phyloP scores from a whole-genome alignment of 2,888 invertebrate species.

The Seira sanloemensis region DNA sequence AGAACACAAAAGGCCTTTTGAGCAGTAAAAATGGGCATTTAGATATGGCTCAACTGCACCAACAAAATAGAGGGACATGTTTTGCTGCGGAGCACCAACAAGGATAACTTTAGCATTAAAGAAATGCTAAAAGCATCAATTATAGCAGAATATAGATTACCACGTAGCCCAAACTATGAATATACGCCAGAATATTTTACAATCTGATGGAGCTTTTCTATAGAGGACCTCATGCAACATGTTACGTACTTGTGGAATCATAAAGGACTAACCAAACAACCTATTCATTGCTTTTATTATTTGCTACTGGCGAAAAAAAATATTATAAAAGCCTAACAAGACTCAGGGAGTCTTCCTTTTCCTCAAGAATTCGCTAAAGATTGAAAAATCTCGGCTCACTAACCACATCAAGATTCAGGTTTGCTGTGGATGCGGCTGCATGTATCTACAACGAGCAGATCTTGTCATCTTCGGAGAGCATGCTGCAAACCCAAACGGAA shows the following conservation, averaged over 20 bases:
- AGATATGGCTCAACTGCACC: neutral
- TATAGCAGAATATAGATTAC: constrained; percentile 14
- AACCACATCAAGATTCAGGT: too few relatives aligned
- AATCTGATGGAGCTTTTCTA: neutral
- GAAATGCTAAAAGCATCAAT: neutral
- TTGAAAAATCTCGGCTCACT: neutral
- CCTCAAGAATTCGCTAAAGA: neutral
- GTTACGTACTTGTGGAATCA: neutral
- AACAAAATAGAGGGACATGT: too few relatives aligned
- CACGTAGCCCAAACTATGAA: neutral
- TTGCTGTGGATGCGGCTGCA: too few relatives aligned
- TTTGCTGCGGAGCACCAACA: neutral
- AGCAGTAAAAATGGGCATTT: constrained; percentile 1
- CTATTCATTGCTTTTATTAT: constrained; percentile 11
- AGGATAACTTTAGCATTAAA: constrained; percentile 12
- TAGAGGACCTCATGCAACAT: neutral
- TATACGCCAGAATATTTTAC: neutral
- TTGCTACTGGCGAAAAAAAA: neutral
- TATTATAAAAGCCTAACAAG: neutral
- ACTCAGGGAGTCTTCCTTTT: neutral
- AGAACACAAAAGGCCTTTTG: constrained; percentile 1
- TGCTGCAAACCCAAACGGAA: neutral
- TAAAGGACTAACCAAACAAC: constrained; percentile 4
- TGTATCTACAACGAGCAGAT: too few relatives aligned
- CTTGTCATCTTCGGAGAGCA: too few relatives aligned